These are phyloP conservation scores for Archivesica marissinica DNA, from an alignment of 1,140 invertebrate species.

Conservation along the genomic window DNA sequence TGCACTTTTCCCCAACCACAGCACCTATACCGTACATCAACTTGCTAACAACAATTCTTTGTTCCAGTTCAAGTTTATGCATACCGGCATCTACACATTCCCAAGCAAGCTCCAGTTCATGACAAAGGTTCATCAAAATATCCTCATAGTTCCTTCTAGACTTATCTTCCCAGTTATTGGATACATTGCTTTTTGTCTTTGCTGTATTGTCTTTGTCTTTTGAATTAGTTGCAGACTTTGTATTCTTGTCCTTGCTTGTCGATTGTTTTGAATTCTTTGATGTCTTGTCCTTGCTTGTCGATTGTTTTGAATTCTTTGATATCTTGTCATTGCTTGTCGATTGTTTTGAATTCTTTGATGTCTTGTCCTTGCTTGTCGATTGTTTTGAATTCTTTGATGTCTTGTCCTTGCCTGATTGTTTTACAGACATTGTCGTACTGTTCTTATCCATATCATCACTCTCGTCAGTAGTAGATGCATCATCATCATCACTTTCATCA, in stretches of 20 bases:
- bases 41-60: not conserved
- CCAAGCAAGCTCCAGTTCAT: conserved; percentile 13
- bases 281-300: too few relatives aligned
- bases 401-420: not conserved
- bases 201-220: not conserved
- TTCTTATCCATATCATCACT: not conserved
- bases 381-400: too few relatives aligned
- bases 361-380: too few relatives aligned
- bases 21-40: conserved; percentile 1
- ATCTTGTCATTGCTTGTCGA: too few relatives aligned
- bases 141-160: not conserved
- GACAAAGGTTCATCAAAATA: not conserved
- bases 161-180: not conserved
- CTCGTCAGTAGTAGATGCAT: not conserved
- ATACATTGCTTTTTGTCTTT: not conserved
- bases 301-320: too few relatives aligned
- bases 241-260: too few relatives aligned
- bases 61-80: not conserved
- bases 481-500: not conserved
- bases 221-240: not conserved
- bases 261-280: too few relatives aligned
- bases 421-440: not conserved
- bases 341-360: too few relatives aligned
- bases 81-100: conserved; percentile 48
- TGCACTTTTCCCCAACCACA: conserved; percentile 30